phyloP scores from a whole-genome alignment of 2,113 vertebrate species.

The Rhombomys opimus region DNA sequence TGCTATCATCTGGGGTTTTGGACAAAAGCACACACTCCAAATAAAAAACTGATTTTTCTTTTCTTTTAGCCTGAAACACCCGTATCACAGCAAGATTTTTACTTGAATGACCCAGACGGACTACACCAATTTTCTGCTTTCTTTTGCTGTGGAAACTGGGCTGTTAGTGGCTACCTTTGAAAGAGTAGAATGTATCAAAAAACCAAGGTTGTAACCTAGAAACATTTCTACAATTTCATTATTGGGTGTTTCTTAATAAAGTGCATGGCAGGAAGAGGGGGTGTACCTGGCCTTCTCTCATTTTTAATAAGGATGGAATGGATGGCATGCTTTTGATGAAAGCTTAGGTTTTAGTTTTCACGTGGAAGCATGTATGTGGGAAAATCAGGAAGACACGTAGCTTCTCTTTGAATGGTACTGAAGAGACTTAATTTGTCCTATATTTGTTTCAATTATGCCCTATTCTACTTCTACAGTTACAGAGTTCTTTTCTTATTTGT shows the following conservation, averaged over 20 bases:
- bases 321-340: neutral
- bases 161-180: slow-evolving; percentile 28
- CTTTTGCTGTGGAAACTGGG: slow-evolving; percentile 53
- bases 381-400: neutral
- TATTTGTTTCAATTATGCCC: slow-evolving; percentile 5
- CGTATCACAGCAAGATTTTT: slow-evolving; percentile 22
- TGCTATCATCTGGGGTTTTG: neutral
- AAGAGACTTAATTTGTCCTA: neutral
- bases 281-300: neutral
- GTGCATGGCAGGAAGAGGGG: neutral
- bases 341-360: neutral
- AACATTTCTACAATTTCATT: slow-evolving; percentile 35
- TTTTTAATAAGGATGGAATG: neutral
- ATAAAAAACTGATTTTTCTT: slow-evolving; percentile 55
- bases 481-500: slow-evolving; percentile 8
- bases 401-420: slow-evolving; percentile 7
- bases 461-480: neutral
- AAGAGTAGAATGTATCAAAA: neutral
- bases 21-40: slow-evolving; percentile 30
- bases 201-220: neutral
- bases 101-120: slow-evolving; percentile 45
- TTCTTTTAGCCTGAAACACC: neutral
- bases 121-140: slow-evolving; percentile 66
- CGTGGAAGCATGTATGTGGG: neutral
- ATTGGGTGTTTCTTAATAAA: neutral